Conservation (phyloP, 2,113 vertebrate species). For the Callaeas wilsoni region DNA sequence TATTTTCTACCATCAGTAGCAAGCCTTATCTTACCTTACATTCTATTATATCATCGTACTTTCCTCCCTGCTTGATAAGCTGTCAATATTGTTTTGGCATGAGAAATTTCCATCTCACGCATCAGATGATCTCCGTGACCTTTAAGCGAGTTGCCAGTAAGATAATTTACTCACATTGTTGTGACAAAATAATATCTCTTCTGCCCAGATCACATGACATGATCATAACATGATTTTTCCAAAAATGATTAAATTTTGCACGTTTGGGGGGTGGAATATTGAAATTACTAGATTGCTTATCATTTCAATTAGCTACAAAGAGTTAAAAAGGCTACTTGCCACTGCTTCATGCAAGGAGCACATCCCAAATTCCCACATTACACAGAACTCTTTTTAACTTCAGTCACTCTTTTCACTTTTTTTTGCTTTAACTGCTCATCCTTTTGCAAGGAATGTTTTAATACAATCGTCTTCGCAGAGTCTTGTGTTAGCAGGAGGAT, state of each 20-base stretch:
- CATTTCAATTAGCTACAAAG: neutral
- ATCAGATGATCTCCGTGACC: conserved; percentile 73
- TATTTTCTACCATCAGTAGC: conserved; percentile 32
- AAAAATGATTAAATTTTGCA: conserved; percentile 59
- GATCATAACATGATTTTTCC: conserved; percentile 63
- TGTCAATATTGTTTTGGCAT: conserved; percentile 65
- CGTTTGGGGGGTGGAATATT: neutral
- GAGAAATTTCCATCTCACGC: conserved; percentile 71
- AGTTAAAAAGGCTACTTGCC: neutral
- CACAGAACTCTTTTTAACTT: neutral
- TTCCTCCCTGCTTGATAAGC: conserved; percentile 59
- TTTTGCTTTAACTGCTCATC: conserved; percentile 15
- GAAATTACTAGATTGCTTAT: neutral
- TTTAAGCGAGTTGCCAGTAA: conserved; percentile 70
- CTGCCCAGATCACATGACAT: conserved; percentile 36
- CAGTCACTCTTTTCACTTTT: neutral
- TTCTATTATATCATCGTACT: conserved; percentile 53
- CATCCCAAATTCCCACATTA: neutral
- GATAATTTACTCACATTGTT: conserved; percentile 71
- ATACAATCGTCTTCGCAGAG: conserved; percentile 56
- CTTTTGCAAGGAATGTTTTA: conserved; percentile 50
- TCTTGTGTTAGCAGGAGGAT: conserved; percentile 69
- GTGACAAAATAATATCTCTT: conserved; percentile 74
- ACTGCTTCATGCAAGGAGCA: neutral
- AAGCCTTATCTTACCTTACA: conserved; percentile 63